A percentile compares a stretch with the other conserved stretches of the same genome.
Conservation (phyloP, 2,888 invertebrate genomes). For the Glaucopsyche alexis region DNA sequence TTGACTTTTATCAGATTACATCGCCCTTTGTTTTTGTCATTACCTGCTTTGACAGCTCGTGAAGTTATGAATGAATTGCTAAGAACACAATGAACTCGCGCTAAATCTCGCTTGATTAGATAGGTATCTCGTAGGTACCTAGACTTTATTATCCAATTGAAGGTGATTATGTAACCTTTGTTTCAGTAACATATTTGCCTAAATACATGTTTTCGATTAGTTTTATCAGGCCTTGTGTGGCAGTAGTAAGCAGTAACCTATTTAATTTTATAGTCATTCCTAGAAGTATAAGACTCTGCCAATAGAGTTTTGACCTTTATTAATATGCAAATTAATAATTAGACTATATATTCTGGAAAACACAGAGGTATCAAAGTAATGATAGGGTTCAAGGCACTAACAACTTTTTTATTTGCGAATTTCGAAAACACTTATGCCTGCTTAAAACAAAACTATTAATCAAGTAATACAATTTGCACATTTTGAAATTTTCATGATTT, state of each 20-base stretch:
- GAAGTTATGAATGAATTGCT: conserved; percentile 72
- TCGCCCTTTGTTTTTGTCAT: conserved; percentile 63
- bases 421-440: too few relatives aligned
- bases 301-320: not conserved
- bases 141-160: conserved; percentile 41
- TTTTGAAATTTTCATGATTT: too few relatives aligned
- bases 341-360: not conserved
- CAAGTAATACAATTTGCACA: too few relatives aligned
- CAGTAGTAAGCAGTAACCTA: conserved; percentile 2
- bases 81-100: conserved; percentile 68
- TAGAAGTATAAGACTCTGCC: not conserved
- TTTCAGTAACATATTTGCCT: conserved; percentile 1
- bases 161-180: conserved; percentile 17
- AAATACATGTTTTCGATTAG: not conserved
- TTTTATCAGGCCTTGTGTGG: not conserved
- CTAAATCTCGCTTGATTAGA: conserved; percentile 63
- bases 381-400: too few relatives aligned
- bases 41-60: conserved; percentile 69
- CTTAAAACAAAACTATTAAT: too few relatives aligned
- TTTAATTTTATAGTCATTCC: not conserved
- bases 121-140: conserved; percentile 50
- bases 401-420: too few relatives aligned
- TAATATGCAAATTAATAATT: not conserved
- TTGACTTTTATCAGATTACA: conserved; percentile 13
- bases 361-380: too few relatives aligned